These are phyloP conservation scores for Pipa parva DNA, from an alignment of 2,113 vertebrate species.

Conservation along the genomic window DNA sequence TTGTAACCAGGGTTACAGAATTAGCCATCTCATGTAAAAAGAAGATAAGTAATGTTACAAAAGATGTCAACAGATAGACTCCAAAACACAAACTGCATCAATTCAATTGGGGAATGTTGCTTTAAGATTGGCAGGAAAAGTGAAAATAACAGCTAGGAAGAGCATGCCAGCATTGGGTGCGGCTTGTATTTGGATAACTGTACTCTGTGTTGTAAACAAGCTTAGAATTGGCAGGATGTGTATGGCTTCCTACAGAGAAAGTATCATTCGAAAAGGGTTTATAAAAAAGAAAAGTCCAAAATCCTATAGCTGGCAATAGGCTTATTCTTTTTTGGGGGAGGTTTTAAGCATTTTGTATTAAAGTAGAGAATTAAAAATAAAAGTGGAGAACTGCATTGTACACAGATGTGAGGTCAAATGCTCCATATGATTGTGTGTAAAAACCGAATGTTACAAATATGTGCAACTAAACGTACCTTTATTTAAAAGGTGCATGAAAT, in stretches of 20 bases:
- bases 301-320: background rate
- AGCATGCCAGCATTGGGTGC: constrained; percentile 18
- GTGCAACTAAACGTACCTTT: too few species aligned
- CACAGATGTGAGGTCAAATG: too few species aligned
- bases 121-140: constrained; percentile 13
- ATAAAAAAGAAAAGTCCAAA: too few species aligned
- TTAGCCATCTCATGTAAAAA: too few species aligned
- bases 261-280: constrained; percentile 8
- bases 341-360: too few species aligned
- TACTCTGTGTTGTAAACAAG: constrained; percentile 18
- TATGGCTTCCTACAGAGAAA: constrained; percentile 11
- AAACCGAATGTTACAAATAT: too few species aligned
- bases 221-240: constrained; percentile 11
- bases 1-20: too few species aligned
- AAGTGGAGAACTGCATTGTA: too few species aligned
- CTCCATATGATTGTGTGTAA: too few species aligned
- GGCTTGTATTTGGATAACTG: constrained; percentile 8
- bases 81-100: constrained; percentile 16
- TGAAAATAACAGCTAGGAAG: background rate
- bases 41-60: too few species aligned
- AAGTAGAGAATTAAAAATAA: too few species aligned
- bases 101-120: background rate
- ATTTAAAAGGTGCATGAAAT: too few species aligned
- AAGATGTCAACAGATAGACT: constrained; percentile 15
- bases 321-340: constrained; percentile 6